Conservation (phyloP, 2,113 vertebrate species). For the Strix aluco region DNA sequence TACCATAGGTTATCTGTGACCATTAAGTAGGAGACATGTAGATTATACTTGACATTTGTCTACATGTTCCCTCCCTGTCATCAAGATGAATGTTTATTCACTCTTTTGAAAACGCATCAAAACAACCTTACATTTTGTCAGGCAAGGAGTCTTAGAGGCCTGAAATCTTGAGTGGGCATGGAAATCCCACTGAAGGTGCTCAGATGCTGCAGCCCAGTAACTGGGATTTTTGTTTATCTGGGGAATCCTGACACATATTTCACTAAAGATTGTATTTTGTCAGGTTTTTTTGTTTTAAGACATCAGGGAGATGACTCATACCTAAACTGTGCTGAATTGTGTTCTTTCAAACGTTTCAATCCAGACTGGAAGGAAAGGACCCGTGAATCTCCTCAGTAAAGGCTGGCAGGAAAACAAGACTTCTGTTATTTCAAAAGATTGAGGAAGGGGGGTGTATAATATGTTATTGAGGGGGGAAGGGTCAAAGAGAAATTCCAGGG, state of each 20-base stretch:
- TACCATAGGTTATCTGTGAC: background rate
- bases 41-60: background rate
- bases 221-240: background rate
- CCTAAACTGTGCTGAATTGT: background rate
- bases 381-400: background rate
- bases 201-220: background rate
- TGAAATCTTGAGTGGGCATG: background rate
- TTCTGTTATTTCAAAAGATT: background rate
- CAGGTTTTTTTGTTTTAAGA: background rate
- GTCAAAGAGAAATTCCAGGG: background rate
- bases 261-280: background rate
- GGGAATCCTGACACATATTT: background rate
- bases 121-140: background rate
- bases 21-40: background rate
- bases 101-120: background rate
- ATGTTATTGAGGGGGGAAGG: background rate
- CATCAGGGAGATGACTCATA: background rate
- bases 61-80: background rate
- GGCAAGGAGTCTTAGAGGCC: background rate
- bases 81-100: background rate
- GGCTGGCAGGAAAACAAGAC: background rate
- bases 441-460: too few relatives aligned
- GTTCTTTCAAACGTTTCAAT: background rate
- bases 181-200: background rate
- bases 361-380: background rate